Evolutionary conservation across 2,113 vertebrate species (phyloP).

Genomic region (Craseonycteris thonglongyai): DNA sequence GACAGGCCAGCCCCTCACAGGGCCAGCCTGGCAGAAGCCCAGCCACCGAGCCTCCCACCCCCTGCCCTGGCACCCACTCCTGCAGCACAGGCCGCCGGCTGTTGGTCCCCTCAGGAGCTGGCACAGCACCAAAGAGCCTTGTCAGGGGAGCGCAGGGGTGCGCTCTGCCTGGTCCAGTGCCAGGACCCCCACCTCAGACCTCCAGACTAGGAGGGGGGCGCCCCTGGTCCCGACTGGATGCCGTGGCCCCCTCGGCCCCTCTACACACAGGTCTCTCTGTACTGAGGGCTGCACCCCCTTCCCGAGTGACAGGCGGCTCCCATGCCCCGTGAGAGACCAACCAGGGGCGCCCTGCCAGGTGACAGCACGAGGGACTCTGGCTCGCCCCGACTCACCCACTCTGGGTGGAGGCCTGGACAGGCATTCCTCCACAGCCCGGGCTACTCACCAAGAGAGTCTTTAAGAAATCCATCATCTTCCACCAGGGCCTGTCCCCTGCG

Average conservation of each 20-base stretch:
- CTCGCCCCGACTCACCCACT: neutral
- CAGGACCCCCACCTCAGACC: neutral
- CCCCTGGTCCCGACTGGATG: too few relatives aligned
- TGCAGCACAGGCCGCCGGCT: neutral
- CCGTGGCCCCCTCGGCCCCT: too few relatives aligned
- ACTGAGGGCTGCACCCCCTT: neutral
- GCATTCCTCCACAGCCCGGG: neutral
- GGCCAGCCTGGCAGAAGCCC: neutral
- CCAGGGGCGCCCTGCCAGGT: conserved; percentile 34
- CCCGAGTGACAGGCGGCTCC: neutral
- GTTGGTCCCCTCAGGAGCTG: neutral
- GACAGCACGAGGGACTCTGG: neutral
- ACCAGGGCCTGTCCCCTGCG: accelerated
- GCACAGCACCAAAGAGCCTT: neutral
- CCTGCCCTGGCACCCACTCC: neutral
- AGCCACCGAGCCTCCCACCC: neutral
- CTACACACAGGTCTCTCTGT: neutral
- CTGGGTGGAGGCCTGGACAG: neutral
- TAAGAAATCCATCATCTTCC: conserved; percentile 70
- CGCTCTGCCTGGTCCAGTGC: neutral
- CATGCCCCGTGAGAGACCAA: neutral
- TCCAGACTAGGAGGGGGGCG: too few relatives aligned
- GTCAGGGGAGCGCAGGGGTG: neutral
- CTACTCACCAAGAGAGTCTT: conserved; percentile 75
- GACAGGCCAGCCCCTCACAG: neutral